A percentile compares a stretch with the other conserved stretches of the same genome.
These are phyloP conservation scores for Panurus biarmicus DNA, from an alignment of 2,113 vertebrate species.

Conservation along the genomic window DNA sequence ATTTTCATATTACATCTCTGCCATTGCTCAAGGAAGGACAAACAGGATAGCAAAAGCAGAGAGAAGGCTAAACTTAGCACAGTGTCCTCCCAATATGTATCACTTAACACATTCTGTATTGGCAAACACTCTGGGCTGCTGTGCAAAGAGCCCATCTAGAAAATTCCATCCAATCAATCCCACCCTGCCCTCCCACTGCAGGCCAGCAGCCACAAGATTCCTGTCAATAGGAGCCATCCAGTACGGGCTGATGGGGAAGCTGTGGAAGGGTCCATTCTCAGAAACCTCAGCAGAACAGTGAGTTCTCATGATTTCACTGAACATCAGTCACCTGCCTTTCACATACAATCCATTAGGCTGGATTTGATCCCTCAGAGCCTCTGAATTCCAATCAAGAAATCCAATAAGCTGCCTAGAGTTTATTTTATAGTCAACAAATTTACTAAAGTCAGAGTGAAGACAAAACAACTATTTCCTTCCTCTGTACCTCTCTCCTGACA, in stretches of 20 bases:
- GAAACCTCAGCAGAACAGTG: not conserved
- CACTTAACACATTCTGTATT: not conserved
- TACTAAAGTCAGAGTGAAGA: not conserved
- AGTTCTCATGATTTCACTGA: not conserved
- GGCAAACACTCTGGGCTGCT: not conserved
- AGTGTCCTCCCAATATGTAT: not conserved
- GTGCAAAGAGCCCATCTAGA: not conserved
- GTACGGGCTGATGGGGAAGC: not conserved
- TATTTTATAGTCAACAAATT: not conserved
- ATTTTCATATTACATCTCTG: not conserved
- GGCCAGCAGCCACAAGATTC: not conserved
- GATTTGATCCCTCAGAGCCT: not conserved
- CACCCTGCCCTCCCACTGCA: not conserved
- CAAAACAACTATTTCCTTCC: not conserved
- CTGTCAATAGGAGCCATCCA: not conserved
- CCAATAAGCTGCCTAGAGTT: not conserved
- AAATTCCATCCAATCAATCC: not conserved
- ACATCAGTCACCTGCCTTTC: not conserved
- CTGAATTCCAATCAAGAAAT: not conserved
- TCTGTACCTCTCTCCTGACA: not conserved
- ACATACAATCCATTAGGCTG: not conserved
- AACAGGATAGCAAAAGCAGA: not conserved
- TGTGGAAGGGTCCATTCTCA: not conserved
- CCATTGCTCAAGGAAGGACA: not conserved
- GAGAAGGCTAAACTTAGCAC: not conserved